These are phyloP conservation scores for Notamacropus eugenii DNA, from an alignment of 2,797 vertebrate species.

Conservation along the genomic window DNA sequence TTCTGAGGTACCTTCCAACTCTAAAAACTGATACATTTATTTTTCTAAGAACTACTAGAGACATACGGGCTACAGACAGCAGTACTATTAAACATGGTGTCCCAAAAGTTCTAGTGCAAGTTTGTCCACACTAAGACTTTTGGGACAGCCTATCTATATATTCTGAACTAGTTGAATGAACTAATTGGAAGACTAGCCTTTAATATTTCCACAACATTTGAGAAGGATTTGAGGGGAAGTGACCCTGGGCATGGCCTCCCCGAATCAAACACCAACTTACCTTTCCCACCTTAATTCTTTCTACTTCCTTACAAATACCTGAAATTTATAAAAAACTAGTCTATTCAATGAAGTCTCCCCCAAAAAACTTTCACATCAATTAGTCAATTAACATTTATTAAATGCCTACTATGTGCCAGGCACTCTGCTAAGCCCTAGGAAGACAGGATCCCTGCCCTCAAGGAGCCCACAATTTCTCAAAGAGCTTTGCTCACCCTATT, in stretches of 20 bases:
- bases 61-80: not conserved
- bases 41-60: not conserved
- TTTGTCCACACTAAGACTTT: not conserved
- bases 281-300: slow-evolving; percentile 12
- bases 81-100: no score
- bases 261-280: not conserved
- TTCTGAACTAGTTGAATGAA: not conserved
- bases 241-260: not conserved
- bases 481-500: not conserved
- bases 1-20: not conserved
- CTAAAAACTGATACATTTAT: not conserved
- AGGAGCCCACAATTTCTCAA: not conserved
- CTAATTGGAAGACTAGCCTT: not conserved
- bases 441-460: not conserved
- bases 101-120: no score
- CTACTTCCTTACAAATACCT: not conserved
- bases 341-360: not conserved
- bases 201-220: not conserved
- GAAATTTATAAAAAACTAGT: not conserved
- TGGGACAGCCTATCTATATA: not conserved
- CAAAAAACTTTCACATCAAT: slow-evolving; percentile 4
- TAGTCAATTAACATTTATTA: not conserved
- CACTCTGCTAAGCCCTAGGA: not conserved
- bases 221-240: not conserved
- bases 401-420: not conserved